Conservation (phyloP, 2,797 vertebrate genomes). For the Sylvilagus floridanus region DNA sequence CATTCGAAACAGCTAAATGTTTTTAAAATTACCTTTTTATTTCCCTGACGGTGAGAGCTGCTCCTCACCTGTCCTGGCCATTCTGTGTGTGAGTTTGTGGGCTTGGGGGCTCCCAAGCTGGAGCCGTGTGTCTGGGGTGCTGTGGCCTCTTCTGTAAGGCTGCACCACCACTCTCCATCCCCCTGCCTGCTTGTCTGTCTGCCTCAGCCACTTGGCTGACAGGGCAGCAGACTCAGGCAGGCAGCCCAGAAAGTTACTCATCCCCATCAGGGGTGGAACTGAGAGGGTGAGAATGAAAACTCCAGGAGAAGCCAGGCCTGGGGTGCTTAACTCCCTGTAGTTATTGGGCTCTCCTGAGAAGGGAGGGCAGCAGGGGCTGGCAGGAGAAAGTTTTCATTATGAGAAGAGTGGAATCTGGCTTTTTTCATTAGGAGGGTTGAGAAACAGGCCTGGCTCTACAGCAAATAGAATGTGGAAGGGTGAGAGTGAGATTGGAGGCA, state of each 20-base stretch:
- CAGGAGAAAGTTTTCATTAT: conserved; percentile 54
- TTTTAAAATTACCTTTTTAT: conserved; percentile 64
- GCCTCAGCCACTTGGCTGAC: not conserved
- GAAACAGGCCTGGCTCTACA: not conserved
- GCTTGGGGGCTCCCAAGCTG: not conserved
- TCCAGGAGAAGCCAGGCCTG: not conserved
- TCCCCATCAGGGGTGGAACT: not conserved
- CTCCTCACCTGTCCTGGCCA: conserved; percentile 2
- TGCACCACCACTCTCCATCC: not conserved
- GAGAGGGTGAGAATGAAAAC: not conserved
- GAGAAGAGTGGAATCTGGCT: conserved; percentile 1
- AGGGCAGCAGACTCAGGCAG: not conserved
- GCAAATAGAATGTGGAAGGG: not conserved
- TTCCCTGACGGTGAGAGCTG: conserved; percentile 18
- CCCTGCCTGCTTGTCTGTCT: not conserved
- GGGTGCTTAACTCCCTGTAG: not conserved
- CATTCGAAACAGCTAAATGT: conserved; percentile 3
- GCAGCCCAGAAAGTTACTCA: conserved; percentile 16
- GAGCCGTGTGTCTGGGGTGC: not conserved
- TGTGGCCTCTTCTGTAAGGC: not conserved
- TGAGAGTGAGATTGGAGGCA: not conserved
- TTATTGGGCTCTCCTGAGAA: not conserved
- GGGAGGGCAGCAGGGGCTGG: not conserved
- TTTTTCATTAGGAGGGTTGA: not conserved
- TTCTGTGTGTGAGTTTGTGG: not conserved